Percentiles rank a stretch among this genome's conserved stretches.
phyloP scores from a whole-genome alignment of 2,888 invertebrate species.

The Cyclophora punctaria region DNA sequence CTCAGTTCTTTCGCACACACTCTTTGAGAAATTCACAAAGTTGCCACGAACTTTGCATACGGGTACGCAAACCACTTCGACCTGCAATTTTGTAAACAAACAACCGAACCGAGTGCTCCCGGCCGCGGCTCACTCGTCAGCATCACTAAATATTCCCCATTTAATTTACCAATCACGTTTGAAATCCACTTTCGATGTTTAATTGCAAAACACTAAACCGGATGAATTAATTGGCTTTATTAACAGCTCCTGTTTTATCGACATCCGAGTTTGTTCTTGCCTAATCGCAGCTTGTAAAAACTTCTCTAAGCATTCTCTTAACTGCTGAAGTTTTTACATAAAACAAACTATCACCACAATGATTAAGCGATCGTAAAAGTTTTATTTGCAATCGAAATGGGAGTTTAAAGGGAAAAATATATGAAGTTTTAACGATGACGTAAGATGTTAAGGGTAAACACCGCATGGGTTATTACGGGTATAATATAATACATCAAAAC shows the following conservation, averaged over 20 bases:
- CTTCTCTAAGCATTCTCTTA: conserved; percentile 29
- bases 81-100: conserved; percentile 42
- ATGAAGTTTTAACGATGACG: no score
- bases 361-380: background rate
- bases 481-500: no score
- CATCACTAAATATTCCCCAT: conserved; percentile 3
- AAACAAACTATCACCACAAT: conserved; percentile 22
- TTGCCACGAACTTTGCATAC: conserved; percentile 37
- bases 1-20: conserved; percentile 41
- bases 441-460: no score
- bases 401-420: background rate
- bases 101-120: conserved; percentile 6
- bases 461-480: no score
- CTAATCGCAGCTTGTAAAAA: conserved; percentile 42
- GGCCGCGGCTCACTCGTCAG: background rate
- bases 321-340: conserved; percentile 27
- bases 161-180: conserved; percentile 7
- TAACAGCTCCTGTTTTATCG: conserved; percentile 32
- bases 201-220: conserved; percentile 21
- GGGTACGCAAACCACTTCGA: conserved; percentile 29
- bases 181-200: conserved; percentile 8
- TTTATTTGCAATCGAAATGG: background rate
- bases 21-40: conserved; percentile 42
- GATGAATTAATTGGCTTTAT: conserved; percentile 21
- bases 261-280: conserved; percentile 29